Percentiles rank a stretch among this genome's conserved stretches.
Evolutionary conservation across 2,113 vertebrate genomes (phyloP).

Genomic region (Pogona vitticeps): DNA sequence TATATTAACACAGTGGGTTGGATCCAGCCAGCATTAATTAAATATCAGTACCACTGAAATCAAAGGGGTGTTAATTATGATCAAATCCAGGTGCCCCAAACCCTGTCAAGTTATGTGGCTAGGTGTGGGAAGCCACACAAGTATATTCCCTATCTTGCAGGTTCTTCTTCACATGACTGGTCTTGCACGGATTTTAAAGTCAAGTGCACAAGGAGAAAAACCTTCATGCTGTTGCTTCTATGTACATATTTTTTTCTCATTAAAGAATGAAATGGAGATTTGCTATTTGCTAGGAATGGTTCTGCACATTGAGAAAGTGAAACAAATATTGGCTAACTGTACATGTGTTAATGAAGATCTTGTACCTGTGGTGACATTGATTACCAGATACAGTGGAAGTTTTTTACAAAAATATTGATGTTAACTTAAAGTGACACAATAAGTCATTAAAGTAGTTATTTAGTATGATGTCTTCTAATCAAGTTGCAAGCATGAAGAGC

Average conservation of each 20-base stretch:
- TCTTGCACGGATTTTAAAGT: background rate
- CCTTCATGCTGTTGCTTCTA: no score
- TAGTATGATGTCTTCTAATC: slow-evolving; percentile 27
- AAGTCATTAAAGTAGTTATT: background rate
- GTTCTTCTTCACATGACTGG: no score
- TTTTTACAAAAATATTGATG: background rate
- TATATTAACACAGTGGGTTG: background rate
- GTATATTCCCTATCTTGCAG: no score
- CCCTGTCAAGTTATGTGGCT: no score
- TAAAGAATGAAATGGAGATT: no score
- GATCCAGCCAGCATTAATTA: background rate
- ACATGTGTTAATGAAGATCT: no score
- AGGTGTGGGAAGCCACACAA: no score
- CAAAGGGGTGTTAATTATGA: background rate
- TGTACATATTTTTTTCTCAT: no score
- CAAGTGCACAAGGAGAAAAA: background rate
- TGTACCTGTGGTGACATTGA: background rate
- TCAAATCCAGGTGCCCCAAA: no score
- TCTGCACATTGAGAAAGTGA: background rate
- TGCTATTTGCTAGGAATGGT: no score
- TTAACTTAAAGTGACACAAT: background rate
- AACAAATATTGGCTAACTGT: background rate
- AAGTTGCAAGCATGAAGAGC: background rate
- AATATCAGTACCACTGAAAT: background rate
- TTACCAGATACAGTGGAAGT: background rate